Base-by-base conservation (phyloP, 2,797 vertebrate genomes). In the Apogon hyalosoma region DNA sequence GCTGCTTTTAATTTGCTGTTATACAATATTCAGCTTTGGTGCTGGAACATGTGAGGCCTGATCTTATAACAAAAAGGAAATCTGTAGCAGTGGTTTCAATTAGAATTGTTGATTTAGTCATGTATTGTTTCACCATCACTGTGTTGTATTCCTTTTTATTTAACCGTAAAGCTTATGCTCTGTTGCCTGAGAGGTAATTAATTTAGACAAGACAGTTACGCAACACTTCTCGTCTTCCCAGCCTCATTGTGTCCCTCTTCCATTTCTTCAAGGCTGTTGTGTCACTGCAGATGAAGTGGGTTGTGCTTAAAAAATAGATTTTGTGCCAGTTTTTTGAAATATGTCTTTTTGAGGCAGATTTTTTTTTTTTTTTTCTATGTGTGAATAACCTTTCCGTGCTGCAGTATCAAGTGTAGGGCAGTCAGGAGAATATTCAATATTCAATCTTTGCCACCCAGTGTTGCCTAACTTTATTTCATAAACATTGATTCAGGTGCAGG, bases 201-300 rank as follows among this genome's bases (percentile, higher is more conserved):
- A 63, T 63, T 50, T 21, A 40, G 68, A 68, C 14, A 15, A 67
- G 72, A 73, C 43, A 28, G 68, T 80, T 80, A 69, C 31, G 60
- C 48, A 85, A 76, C 76, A 62, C 71, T 70, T 79, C 50, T 73
- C 15, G 7, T 73, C 57, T 54, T 39, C 49, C 54, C 53, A 69
- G 49, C 67, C 63, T 75, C 70, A 63, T 49, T 71, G 55, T 69
- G 50, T 69, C 63, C 53, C 42, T 31, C 38, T 24, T 57, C 31
- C n/a, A 1, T 56, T 54, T 63, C 47, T 53, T 40, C 49, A 57
- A 69, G 40, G 45, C 55, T 65, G 45, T 31, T 40, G 42, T 77
- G 73, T 69, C 68, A 47, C 63, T 40, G 56, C 59, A 33, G 36
- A 71, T 73, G 43, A 63, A 51, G 28, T 18, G 15, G 51, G 49